Base-by-base conservation (phyloP, 2,113 vertebrate species). In the Pygoscelis adeliae region DNA sequence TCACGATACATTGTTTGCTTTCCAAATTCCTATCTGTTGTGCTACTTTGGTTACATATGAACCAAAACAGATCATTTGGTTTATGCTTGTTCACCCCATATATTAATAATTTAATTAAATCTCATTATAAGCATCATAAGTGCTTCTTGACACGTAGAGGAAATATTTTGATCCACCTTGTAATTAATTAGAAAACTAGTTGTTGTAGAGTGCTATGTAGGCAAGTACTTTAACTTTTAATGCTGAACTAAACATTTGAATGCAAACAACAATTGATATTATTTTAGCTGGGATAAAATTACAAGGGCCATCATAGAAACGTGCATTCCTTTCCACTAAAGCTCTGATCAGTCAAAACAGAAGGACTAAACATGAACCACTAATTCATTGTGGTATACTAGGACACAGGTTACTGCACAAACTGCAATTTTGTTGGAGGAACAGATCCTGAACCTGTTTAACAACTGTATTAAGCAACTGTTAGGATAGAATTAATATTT, bases 151-250 rank as follows among this genome's bases (percentile, higher is more conserved):
- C 29, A 53, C 26, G 15, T 2, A 38, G 30, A 78, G 32, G 38
- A 78, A 91, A 59, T 74, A 36, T 44, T 91, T 71, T 67, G 40
- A 76, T 65, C 26, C 20, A 59, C 18, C 11, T 86, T 77, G 9
- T n/a, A 58, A 53, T 11, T 26, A 65, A 69, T 49, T 53, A 81
- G 49, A 80, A 74, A 76, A 88, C n/a, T 53, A 59, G 16, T 56
- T 73, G 21, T 25, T 63, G 17, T 27, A 55, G 38, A 86, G 16
- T 29, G 3, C n/a, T 44, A 58, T 0, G 0, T 29, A 53, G 53
- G 30, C 11, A 88, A 83, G 36, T 46, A 82, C 25, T 92, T 80
- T 17, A 83, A 72, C 26, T 90, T 88, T 34, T 70, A 82, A 59
- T 47, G 53, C n/a, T 73, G 52, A 71, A 47, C 38, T 79, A 40